Evolutionary conservation across 1,140 invertebrate species (phyloP).

Genomic region (Lucilia cuprina): DNA sequence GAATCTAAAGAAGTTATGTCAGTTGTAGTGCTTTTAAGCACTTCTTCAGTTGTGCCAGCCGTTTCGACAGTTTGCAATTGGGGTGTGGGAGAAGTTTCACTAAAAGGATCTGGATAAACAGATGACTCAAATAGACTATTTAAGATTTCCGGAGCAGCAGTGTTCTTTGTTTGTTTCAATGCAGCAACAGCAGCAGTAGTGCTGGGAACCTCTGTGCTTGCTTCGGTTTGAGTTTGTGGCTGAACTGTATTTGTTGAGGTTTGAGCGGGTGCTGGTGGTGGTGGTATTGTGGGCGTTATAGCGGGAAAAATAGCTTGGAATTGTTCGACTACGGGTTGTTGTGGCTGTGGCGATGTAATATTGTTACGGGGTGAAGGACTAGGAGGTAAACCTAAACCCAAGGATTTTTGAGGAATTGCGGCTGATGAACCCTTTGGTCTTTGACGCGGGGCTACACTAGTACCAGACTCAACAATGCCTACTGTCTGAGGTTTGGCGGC

Average conservation of each 20-base stretch:
- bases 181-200: slow-evolving; percentile 53
- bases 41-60: background rate
- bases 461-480: slow-evolving; percentile 69
- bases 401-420: slow-evolving; percentile 60
- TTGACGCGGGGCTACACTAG: slow-evolving; percentile 85
- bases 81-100: slow-evolving; percentile 60
- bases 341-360: slow-evolving; percentile 60
- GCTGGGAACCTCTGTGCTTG: slow-evolving; percentile 30
- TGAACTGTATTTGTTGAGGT: slow-evolving; percentile 49
- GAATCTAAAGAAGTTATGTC: background rate
- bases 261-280: slow-evolving; percentile 50
- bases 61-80: background rate
- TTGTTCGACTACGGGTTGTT: slow-evolving; percentile 55
- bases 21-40: background rate
- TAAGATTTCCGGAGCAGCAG: slow-evolving; percentile 39
- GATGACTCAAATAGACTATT: slow-evolving; percentile 64
- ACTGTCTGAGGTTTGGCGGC: slow-evolving; percentile 62
- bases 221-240: slow-evolving; percentile 41
- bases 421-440: slow-evolving; percentile 74
- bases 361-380: slow-evolving; percentile 62
- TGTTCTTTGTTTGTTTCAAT: slow-evolving; percentile 25
- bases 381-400: slow-evolving; percentile 64
- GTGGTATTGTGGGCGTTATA: slow-evolving; percentile 50
- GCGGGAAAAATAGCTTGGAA: slow-evolving; percentile 61
- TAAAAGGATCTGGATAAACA: slow-evolving; percentile 69